A percentile compares a stretch with the other conserved stretches of the same genome.
phyloP scores from a whole-genome alignment of 1,140 invertebrate species.

The Anastatus disparis region DNA sequence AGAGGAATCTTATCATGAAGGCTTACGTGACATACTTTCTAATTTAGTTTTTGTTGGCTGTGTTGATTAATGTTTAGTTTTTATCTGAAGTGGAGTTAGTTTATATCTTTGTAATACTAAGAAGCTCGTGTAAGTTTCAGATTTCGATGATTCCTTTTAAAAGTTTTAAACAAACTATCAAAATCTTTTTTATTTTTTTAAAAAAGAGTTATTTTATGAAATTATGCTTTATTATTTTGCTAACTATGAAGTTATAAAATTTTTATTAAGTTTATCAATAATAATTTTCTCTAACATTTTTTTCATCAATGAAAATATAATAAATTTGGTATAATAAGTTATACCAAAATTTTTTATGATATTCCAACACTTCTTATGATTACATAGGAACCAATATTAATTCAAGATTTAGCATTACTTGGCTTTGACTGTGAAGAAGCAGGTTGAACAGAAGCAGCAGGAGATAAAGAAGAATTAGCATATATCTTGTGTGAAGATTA shows the following conservation, averaged over 20 bases:
- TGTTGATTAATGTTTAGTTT: slow-evolving; percentile 76
- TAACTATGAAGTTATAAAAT: slow-evolving; percentile 85
- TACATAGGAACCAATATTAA: slow-evolving; percentile 68
- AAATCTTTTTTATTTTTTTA: slow-evolving; percentile 62
- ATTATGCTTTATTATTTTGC: slow-evolving; percentile 90
- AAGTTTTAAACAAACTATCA: slow-evolving; percentile 43
- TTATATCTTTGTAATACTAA: slow-evolving; percentile 84
- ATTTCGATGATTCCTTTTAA: neutral
- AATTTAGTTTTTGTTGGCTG: slow-evolving; percentile 92
- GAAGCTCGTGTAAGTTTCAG: slow-evolving; percentile 69
- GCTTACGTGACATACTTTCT: slow-evolving; percentile 79
- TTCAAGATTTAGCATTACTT: slow-evolving; percentile 77
- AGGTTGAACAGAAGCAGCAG: slow-evolving; percentile 82
- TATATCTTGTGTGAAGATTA: too few species aligned
- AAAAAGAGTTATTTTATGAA: slow-evolving; percentile 93
- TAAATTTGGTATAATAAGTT: too few species aligned
- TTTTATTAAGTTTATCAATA: slow-evolving; percentile 70
- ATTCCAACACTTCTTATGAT: neutral
- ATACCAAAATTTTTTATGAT: too few species aligned
- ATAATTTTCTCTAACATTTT: neutral
- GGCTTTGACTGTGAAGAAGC: slow-evolving; percentile 80
- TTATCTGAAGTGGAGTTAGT: slow-evolving; percentile 90
- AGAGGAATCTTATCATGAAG: slow-evolving; percentile 74
- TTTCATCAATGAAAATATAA: too few species aligned
- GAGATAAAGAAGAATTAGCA: slow-evolving; percentile 80